phyloP scores from a whole-genome alignment of 2,888 invertebrate species.

The Ligdia adustata region DNA sequence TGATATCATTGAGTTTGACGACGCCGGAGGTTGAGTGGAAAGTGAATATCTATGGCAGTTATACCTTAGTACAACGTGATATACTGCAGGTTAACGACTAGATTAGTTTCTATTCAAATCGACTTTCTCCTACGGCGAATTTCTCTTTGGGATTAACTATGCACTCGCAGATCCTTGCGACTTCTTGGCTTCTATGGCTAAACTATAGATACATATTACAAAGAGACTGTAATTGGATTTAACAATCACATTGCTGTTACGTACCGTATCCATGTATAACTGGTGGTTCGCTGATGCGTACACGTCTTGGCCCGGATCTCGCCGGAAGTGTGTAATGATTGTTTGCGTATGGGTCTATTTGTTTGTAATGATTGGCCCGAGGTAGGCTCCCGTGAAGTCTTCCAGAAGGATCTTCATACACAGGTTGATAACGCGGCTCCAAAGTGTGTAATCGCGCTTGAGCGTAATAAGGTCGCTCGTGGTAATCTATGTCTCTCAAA shows the following conservation, averaged over 20 bases:
- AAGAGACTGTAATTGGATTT: background rate
- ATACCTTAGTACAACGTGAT: constrained; percentile 54
- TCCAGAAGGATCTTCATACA: constrained; percentile 54
- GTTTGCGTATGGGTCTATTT: constrained; percentile 44
- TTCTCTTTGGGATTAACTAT: constrained; percentile 57
- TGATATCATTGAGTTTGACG: constrained; percentile 39
- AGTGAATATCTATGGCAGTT: constrained; percentile 63
- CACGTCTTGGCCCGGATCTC: constrained; percentile 64
- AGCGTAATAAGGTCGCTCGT: constrained; percentile 26
- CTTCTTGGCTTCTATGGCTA: constrained; percentile 31
- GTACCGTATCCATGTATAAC: constrained; percentile 75
- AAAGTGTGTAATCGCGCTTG: constrained; percentile 23
- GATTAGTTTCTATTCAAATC: constrained; percentile 74
- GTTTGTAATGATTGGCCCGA: constrained; percentile 47
- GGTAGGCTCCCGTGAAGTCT: constrained; percentile 64
- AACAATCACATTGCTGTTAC: constrained; percentile 38
- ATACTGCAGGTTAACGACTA: constrained; percentile 65
- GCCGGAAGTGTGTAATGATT: constrained; percentile 66
- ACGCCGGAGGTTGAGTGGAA: constrained; percentile 48
- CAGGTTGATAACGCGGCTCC: constrained; percentile 52
- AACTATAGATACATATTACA: background rate
- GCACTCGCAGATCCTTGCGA: constrained; percentile 41
- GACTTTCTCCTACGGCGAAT: constrained; percentile 68
- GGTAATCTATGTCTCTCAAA: constrained; percentile 26
- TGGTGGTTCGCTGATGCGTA: constrained; percentile 73